Conservation (phyloP, 2,113 vertebrate species). For the Aix galericulata region DNA sequence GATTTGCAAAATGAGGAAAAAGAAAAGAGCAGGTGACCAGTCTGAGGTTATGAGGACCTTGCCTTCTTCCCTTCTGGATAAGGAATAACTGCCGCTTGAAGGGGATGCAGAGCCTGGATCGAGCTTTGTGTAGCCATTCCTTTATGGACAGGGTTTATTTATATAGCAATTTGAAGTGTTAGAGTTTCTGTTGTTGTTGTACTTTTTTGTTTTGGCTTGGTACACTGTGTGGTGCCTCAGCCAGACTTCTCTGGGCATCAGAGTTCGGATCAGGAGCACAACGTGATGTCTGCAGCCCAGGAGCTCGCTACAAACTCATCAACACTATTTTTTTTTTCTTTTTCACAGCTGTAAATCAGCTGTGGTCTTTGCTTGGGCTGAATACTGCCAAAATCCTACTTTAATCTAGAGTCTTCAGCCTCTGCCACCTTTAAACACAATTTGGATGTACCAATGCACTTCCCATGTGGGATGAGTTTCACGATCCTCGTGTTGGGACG, state of each 20-base stretch:
- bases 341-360: background rate
- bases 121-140: background rate
- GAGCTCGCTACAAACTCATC: background rate
- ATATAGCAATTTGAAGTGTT: background rate
- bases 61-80: background rate
- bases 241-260: background rate
- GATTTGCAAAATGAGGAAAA: background rate
- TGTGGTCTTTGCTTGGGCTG: background rate
- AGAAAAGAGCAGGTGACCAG: background rate
- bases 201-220: background rate
- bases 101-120: background rate
- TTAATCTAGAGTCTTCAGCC: background rate
- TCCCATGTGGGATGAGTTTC: background rate
- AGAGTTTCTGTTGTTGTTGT: background rate
- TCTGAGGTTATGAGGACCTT: background rate
- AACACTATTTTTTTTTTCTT: background rate
- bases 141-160: background rate
- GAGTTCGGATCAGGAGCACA: rapidly evolving
- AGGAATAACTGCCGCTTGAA: background rate
- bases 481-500: rapidly evolving
- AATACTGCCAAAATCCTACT: background rate
- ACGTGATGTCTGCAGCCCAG: background rate
- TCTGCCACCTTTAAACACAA: rapidly evolving
- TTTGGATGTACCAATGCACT: background rate
- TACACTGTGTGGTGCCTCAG: background rate